Conservation (phyloP, 2,797 vertebrate genomes). For the Prionace glauca region DNA sequence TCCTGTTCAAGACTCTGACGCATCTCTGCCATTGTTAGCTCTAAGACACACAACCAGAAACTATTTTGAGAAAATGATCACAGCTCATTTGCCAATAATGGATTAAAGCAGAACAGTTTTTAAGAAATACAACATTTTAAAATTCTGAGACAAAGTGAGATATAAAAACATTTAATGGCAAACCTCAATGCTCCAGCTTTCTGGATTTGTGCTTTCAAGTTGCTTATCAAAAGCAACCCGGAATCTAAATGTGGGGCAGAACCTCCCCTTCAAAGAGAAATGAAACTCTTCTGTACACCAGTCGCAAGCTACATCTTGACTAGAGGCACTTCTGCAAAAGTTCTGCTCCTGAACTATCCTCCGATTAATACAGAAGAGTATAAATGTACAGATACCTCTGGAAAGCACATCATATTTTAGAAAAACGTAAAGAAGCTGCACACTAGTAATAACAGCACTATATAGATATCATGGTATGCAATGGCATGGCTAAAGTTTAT, state of each 20-base stretch:
- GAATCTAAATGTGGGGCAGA: not conserved
- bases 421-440: not conserved
- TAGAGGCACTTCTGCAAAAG: not conserved
- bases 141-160: not conserved
- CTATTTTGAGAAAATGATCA: not conserved
- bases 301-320: not conserved
- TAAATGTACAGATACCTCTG: not conserved
- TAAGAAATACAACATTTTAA: not conserved
- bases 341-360: not conserved
- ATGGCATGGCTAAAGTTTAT: not conserved
- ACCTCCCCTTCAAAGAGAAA: not conserved
- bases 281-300: not conserved
- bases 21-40: constrained; percentile 99
- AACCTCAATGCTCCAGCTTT: not conserved
- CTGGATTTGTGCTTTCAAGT: not conserved
- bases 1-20: constrained; percentile 96
- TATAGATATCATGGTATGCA: not conserved
- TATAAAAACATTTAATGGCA: not conserved
- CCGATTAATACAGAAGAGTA: not conserved
- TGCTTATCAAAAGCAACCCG: not conserved
- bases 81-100: not conserved
- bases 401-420: too few species aligned
- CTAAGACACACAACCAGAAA: constrained; percentile 52
- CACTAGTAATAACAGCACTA: not conserved
- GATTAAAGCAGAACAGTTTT: not conserved